Evolutionary conservation across 2,797 vertebrate species (phyloP).

Genomic region (Lates japonicus): DNA sequence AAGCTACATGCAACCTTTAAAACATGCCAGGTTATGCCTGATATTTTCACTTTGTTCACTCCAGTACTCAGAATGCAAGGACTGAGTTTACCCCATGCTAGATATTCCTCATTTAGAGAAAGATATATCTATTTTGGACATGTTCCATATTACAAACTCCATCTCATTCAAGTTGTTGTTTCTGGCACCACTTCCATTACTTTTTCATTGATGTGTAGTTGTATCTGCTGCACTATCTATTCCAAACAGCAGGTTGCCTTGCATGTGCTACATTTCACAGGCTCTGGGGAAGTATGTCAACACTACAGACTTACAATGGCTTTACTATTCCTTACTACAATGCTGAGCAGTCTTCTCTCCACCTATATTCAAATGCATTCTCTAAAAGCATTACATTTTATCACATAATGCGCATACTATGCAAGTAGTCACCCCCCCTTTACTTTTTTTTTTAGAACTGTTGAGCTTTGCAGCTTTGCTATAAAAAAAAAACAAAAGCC

Average conservation of each 20-base stretch:
- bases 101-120: conserved; percentile 18
- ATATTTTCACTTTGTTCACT: neutral
- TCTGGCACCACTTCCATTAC: conserved; percentile 2
- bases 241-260: conserved; percentile 43
- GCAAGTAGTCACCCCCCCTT: too few relatives aligned
- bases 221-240: conserved; percentile 16
- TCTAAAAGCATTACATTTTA: neutral
- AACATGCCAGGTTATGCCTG: neutral
- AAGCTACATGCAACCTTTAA: neutral
- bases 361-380: conserved; percentile 2
- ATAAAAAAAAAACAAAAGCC: neutral
- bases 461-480: neutral
- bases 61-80: neutral
- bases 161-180: conserved; percentile 13
- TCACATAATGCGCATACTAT: neutral
- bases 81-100: neutral
- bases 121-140: neutral
- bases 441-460: neutral
- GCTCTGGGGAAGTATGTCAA: conserved; percentile 31
- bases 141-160: conserved; percentile 18
- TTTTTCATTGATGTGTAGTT: conserved; percentile 14
- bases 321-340: conserved; percentile 1
- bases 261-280: conserved; percentile 27
- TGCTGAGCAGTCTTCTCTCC: neutral
- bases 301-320: conserved; percentile 14